Evolutionary conservation across 2,888 invertebrate genomes (phyloP).

Genomic region (Meteorus cinctellus): DNA sequence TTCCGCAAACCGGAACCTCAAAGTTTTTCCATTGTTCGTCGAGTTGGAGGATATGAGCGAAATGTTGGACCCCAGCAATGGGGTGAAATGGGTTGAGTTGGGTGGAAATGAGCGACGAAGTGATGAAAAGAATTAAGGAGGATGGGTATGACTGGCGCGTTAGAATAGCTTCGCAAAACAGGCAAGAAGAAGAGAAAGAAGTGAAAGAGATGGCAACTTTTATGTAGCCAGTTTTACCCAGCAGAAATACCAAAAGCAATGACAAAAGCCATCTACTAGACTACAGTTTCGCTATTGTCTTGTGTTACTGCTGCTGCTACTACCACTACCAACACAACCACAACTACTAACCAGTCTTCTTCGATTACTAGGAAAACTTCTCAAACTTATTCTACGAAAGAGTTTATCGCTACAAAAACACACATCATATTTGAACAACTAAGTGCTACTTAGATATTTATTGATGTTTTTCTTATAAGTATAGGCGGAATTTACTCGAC

Average conservation of each 20-base stretch:
- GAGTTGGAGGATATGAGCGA: slow-evolving; percentile 37
- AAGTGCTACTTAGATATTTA: slow-evolving; percentile 1
- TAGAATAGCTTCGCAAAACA: slow-evolving; percentile 5
- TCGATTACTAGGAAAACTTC: background rate
- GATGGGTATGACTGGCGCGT: slow-evolving; percentile 34
- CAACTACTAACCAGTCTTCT: background rate
- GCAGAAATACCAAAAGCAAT: slow-evolving; percentile 7
- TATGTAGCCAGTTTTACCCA: background rate
- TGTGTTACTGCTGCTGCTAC: background rate
- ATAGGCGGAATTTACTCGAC: background rate
- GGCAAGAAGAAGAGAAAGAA: slow-evolving; percentile 32
- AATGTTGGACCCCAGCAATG: background rate
- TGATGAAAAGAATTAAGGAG: slow-evolving; percentile 27
- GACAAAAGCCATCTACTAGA: background rate
- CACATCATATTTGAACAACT: background rate
- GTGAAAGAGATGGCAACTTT: background rate
- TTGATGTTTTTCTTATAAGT: background rate
- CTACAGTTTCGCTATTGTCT: background rate
- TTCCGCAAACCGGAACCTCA: slow-evolving; percentile 43
- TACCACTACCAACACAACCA: background rate
- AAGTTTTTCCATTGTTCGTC: slow-evolving; percentile 44
- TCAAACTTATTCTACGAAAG: background rate
- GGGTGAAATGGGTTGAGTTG: slow-evolving; percentile 31
- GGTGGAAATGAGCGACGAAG: slow-evolving; percentile 12
- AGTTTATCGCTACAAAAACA: background rate